These are phyloP conservation scores for Macrostomum lignano DNA, from an alignment of 1,140 invertebrate genomes.

Conservation along the genomic window DNA sequence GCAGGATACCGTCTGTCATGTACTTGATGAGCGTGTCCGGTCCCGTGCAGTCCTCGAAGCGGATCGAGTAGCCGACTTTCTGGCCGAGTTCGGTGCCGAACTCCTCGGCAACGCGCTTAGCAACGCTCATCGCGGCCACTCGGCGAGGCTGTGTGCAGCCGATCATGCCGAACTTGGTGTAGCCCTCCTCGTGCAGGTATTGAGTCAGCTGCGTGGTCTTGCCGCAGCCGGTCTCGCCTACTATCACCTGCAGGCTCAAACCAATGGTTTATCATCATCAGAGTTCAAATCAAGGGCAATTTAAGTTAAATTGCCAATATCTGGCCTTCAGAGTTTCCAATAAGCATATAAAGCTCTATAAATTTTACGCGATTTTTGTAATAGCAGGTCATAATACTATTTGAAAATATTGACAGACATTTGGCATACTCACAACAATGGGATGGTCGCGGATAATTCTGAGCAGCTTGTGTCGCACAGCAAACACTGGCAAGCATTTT, in stretches of 20 bases:
- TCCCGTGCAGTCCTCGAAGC: slow-evolving; percentile 91
- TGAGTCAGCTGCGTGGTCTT: slow-evolving; percentile 11
- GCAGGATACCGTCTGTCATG: slow-evolving; percentile 92
- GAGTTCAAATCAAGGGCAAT: too few species aligned
- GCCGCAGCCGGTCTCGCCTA: slow-evolving; percentile 89
- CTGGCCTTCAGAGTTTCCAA: too few species aligned
- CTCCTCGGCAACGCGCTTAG: slow-evolving; percentile 90
- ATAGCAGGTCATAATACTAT: too few species aligned
- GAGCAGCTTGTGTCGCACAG: slow-evolving; percentile 14
- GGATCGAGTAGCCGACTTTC: slow-evolving; percentile 78
- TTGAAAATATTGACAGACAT: too few species aligned
- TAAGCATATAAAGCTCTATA: too few species aligned
- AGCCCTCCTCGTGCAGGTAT: slow-evolving; percentile 88
- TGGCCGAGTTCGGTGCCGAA: slow-evolving; percentile 53
- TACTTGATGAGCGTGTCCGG: slow-evolving; percentile 76
- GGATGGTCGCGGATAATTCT: slow-evolving; percentile 64
- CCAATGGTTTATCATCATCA: too few species aligned
- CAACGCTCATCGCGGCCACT: slow-evolving; percentile 94
- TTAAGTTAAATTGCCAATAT: too few species aligned
- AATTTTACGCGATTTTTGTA: too few species aligned
- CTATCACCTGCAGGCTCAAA: too few species aligned
- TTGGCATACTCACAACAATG: too few species aligned
- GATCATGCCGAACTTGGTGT: slow-evolving; percentile 64
- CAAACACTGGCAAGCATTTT: slow-evolving; percentile 66
- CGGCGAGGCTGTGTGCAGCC: slow-evolving; percentile 70